phyloP scores from a whole-genome alignment of 2,888 invertebrate species.

The Aphidius colemani region DNA sequence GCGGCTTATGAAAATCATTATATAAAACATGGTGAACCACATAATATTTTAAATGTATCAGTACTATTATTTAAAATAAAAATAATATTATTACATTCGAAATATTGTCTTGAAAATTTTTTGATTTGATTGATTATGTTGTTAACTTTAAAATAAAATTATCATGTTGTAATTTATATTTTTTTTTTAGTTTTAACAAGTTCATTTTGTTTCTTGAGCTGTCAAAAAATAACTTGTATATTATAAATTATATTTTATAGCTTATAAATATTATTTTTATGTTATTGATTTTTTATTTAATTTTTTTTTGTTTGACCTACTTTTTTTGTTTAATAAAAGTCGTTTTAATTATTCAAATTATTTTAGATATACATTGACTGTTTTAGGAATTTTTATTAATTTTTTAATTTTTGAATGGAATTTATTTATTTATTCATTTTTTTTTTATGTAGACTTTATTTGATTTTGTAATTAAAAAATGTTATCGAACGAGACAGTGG shows the following conservation, averaged over 20 bases:
- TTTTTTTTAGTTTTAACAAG: conserved; percentile 1
- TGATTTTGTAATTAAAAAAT: background rate
- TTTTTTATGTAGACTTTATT: no score
- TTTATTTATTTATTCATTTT: no score
- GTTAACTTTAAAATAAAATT: background rate
- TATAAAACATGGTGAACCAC: conserved; percentile 29
- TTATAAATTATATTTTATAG: conserved; percentile 1
- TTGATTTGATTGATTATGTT: conserved; percentile 9
- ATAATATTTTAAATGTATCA: conserved; percentile 31
- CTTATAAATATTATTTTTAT: no score
- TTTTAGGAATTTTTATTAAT: no score
- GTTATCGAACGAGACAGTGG: background rate
- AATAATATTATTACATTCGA: background rate
- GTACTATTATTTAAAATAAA: conserved; percentile 28
- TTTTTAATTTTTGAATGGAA: no score
- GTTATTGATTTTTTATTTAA: no score
- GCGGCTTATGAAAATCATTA: conserved; percentile 20
- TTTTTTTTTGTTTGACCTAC: no score
- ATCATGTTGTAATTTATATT: background rate
- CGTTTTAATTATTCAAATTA: no score
- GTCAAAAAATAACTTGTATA: background rate
- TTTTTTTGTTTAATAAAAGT: no score
- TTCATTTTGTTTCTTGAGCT: conserved; percentile 5
- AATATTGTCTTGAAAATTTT: background rate
- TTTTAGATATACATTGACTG: no score